phyloP scores from a whole-genome alignment of 2,113 vertebrate genomes.

The Plecotus auritus region DNA sequence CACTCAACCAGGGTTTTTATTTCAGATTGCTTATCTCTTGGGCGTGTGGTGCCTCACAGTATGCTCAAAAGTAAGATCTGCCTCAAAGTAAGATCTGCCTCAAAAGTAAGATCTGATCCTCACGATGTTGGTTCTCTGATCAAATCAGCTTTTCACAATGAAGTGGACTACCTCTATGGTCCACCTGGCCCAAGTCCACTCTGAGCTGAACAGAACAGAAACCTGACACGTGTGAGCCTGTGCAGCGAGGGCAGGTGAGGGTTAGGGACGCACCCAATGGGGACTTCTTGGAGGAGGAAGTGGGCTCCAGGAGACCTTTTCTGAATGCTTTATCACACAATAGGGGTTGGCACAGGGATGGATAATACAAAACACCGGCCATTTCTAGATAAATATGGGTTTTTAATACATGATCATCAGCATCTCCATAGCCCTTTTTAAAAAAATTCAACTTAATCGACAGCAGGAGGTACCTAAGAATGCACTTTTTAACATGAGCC shows the following conservation, averaged over 20 bases:
- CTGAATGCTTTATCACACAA: not conserved
- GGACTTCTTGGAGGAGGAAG: not conserved
- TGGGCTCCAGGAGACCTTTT: not conserved
- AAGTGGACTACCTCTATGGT: no score
- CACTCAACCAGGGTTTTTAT: not conserved
- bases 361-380: not conserved
- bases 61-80: not conserved
- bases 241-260: not conserved
- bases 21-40: not conserved
- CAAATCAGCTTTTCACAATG: not conserved
- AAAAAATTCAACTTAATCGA: not conserved
- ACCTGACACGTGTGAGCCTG: not conserved
- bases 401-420: not conserved
- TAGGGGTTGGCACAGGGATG: not conserved
- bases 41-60: not conserved
- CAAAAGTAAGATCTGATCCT: not conserved
- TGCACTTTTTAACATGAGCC: not conserved
- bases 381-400: not conserved
- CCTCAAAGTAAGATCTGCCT: no score
- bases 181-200: not conserved
- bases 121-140: not conserved
- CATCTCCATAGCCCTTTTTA: not conserved
- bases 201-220: not conserved
- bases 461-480: not conserved
- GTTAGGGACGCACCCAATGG: not conserved